Evolutionary conservation across 53 echinoderm and acorn worm species (phyloP), one percentile per base, ranked within the genome.

Genomic region (Antedon mediterranea): DNA sequence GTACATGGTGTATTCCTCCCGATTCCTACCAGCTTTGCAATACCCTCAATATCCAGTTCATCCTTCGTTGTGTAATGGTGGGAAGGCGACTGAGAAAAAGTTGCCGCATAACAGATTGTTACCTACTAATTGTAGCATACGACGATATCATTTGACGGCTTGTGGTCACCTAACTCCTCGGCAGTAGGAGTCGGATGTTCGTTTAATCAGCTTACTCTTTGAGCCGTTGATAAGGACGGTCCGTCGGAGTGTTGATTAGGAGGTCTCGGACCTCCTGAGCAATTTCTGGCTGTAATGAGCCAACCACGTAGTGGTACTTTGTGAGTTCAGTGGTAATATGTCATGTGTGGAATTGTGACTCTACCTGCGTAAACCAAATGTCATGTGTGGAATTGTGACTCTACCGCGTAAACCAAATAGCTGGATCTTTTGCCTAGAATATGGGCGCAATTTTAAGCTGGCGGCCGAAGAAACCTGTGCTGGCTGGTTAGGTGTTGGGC

Each of bases 121-220:
- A 18, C 80, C 72, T 4, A 80, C 29, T 5, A 76, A 76, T 26
- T 76, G 76, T 9, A 34, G 23, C 77, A 77, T 77, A 0, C 41
- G 33, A 28, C 43, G 0, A 0, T 77, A 28, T 0, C 77, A 20
- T 32, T 77, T 0, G 77, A 32, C 0, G 77, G 34, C 7, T 32
- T 31, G 1, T 41, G 31, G 34, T 77, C 77, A 0, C 77, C 77
- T 14, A 77, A 33, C 28, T 77, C 77, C 31, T 77, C 41, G 33
- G 71, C 0, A 71, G 43, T 32, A 79, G 79, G 79, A 79, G 27
- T 31, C 71, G 6, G 79, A 79, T 8, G 80, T 80, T 6, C 80
- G 80, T 13, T 32, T 23, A 32, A 80, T 80, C 72, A 80, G 23
- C n/a, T 28, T 80, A 72, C 8, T 71, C 34, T 72, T 72, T 80